Evolutionary conservation across 2,797 vertebrate genomes (phyloP).

Genomic region (Merluccius polli): DNA sequence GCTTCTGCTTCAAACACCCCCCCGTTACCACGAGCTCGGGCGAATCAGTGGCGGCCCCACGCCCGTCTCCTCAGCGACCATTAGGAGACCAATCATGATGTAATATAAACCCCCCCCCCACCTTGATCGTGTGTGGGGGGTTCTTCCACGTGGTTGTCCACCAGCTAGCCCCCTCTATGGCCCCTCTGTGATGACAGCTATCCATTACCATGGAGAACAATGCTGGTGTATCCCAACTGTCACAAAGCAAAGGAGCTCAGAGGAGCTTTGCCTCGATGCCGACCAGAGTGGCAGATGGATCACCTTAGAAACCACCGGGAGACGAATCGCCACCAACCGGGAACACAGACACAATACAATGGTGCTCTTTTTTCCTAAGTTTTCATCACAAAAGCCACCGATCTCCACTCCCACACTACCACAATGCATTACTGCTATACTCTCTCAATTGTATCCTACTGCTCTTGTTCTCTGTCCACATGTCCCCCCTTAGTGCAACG

Average conservation of each 20-base stretch:
- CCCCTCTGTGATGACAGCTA: slow-evolving; percentile 41
- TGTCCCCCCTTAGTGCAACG: neutral
- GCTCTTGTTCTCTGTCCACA: neutral
- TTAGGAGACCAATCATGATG: slow-evolving; percentile 43
- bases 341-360: neutral
- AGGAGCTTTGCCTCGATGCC: slow-evolving; percentile 23
- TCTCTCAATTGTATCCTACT: neutral
- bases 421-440: neutral
- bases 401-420: neutral
- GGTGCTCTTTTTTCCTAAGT: neutral
- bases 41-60: slow-evolving; percentile 16
- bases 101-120: slow-evolving; percentile 43
- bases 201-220: slow-evolving; percentile 53
- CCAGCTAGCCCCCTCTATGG: slow-evolving; percentile 21
- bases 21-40: slow-evolving; percentile 25
- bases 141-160: slow-evolving; percentile 38
- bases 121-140: slow-evolving; percentile 11
- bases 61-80: slow-evolving; percentile 24
- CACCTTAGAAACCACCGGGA: neutral
- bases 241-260: slow-evolving; percentile 20
- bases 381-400: neutral
- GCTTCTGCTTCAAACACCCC: slow-evolving; percentile 7
- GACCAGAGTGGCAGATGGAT: slow-evolving; percentile 11
- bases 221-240: slow-evolving; percentile 19
- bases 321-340: no score